Conservation (phyloP, 2,888 invertebrate genomes). For the Drosophila greeni region DNA sequence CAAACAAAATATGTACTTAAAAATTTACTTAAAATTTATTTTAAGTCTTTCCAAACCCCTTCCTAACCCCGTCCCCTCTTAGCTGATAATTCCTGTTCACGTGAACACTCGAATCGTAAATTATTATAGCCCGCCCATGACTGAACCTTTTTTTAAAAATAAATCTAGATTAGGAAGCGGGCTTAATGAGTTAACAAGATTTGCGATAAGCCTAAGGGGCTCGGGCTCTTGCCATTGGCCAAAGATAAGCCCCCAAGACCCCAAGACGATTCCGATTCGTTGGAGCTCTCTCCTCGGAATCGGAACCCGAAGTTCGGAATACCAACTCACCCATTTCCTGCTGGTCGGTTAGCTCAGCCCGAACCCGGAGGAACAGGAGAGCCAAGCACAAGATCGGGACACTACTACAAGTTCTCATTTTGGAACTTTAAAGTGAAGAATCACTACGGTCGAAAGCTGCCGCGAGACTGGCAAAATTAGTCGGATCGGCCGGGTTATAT, state of each 20-base stretch:
- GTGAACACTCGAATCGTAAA: conserved; percentile 1
- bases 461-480: conserved; percentile 44
- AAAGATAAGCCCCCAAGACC: conserved; percentile 28
- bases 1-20: not conserved
- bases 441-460: conserved; percentile 23
- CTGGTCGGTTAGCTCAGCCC: conserved; percentile 50
- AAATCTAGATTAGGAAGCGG: conserved; percentile 11
- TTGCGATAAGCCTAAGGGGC: conserved; percentile 4
- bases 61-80: not conserved
- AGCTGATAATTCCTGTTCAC: conserved; percentile 3
- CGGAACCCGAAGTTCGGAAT: not conserved
- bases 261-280: conserved; percentile 23
- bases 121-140: conserved; percentile 5
- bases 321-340: conserved; percentile 55
- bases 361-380: conserved; percentile 23
- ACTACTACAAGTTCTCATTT: conserved; percentile 7
- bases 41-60: not conserved
- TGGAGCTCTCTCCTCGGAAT: not conserved
- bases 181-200: conserved; percentile 20
- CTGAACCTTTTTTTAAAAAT: conserved; percentile 2
- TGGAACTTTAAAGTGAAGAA: conserved; percentile 6
- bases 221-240: conserved; percentile 11
- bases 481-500: conserved; percentile 49
- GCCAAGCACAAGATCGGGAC: conserved; percentile 17
- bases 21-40: not conserved